These are phyloP conservation scores for Lasiommata megera DNA, from an alignment of 2,888 invertebrate species.

Conservation along the genomic window DNA sequence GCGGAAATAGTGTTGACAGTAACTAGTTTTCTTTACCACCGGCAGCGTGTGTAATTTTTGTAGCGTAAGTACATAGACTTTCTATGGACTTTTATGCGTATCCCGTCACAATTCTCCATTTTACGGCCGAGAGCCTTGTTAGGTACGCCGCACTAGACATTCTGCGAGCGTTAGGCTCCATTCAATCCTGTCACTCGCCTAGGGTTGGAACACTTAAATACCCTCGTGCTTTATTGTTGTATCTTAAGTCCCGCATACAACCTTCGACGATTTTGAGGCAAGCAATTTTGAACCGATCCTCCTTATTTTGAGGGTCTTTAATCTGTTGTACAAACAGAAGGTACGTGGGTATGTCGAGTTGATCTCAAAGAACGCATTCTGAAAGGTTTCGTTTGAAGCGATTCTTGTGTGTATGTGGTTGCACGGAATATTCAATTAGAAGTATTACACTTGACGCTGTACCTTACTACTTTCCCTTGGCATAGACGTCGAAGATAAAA, in stretches of 20 bases:
- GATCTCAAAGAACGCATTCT: conserved; percentile 19
- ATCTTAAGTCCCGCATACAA: conserved; percentile 25
- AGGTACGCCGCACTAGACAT: conserved; percentile 33
- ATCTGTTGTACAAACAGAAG: conserved; percentile 9
- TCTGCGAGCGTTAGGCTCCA: conserved; percentile 33
- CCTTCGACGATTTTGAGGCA: conserved; percentile 15
- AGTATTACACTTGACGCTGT: background rate
- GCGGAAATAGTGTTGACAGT: no score
- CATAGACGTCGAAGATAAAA: background rate
- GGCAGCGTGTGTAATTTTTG: background rate
- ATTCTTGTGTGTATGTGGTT: conserved; percentile 13
- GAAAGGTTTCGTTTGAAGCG: conserved; percentile 21
- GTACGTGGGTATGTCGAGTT: conserved; percentile 3
- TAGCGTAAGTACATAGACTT: background rate
- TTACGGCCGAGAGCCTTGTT: conserved; percentile 36
- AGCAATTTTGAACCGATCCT: conserved; percentile 21
- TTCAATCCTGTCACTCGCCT: conserved; percentile 36
- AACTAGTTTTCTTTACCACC: background rate
- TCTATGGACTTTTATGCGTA: conserved; percentile 13
- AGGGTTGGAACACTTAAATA: conserved; percentile 36
- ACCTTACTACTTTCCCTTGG: background rate
- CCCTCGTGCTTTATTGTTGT: conserved; percentile 32
- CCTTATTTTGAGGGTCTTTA: conserved; percentile 14
- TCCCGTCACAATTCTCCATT: conserved; percentile 24
- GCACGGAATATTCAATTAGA: conserved; percentile 8